Base-by-base conservation (phyloP, 2,113 vertebrate genomes). In the Entosphenus tridentatus region DNA sequence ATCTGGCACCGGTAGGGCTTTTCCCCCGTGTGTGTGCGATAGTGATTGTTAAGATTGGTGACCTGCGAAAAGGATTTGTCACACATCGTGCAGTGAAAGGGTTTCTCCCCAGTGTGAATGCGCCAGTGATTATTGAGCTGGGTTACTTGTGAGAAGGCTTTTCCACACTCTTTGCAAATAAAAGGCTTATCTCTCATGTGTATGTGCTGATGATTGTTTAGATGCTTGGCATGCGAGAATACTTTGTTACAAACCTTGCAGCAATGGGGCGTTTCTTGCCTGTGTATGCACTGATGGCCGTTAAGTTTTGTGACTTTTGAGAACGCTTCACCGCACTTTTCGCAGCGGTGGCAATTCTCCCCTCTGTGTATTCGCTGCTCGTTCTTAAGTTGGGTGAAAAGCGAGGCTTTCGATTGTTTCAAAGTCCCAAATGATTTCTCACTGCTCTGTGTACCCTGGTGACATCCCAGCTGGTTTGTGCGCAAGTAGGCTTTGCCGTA, bases 111-210 rank as follows among this genome's bases (percentile, higher is more conserved):
- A n/a, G 62, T 65, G 10, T 65, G 62, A 21, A 65, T 65, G 9
- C 62, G n/a, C 62, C n/a, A 16, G 21, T 65, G 62, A n/a, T 16
- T 65, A 16, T 65, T 65, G n/a, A 65, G 62, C n/a, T 65, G 62
- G n/a, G 62, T n/a, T 21, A 65, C n/a, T 65, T 65, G 62, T 16
- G 62, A 16, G 21, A 65, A 65, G n/a, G n/a, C n/a, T 65, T 65
- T 65, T 65, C 21, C 62, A 65, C 62, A 65, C n/a, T 16, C 21
- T n/a, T 65, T 16, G 21, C 62, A 65, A n/a, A 16, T 65, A 21
- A 16, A 65, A 21, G 62, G 62, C 8, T 21, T n/a, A 16, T 65
- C 62, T 16, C 62, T 21, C 21, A 21, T 65, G 62, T 65, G 62
- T n/a, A 65, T 11, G 21, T 21, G 62, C 11, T 16, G n/a, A 21